Conservation (phyloP, 2,113 vertebrate genomes). For the Hyaena hyaena region DNA sequence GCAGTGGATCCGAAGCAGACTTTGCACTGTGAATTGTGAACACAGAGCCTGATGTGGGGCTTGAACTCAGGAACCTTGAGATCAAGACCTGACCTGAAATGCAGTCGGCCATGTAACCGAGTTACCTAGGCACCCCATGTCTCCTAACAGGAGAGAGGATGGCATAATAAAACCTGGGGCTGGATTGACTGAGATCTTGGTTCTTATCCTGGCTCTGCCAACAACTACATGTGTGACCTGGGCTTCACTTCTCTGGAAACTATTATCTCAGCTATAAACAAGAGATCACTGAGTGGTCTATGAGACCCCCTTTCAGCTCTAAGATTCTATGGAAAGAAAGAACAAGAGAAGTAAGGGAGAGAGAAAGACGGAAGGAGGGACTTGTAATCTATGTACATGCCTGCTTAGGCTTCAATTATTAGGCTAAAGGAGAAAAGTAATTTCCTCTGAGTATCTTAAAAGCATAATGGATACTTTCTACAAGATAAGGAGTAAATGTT, state of each 20-base stretch:
- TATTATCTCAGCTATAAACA: neutral
- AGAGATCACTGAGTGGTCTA: neutral
- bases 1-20: too few relatives aligned
- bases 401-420: neutral
- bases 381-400: neutral
- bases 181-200: neutral
- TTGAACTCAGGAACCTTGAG: too few relatives aligned
- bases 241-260: neutral
- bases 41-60: too few relatives aligned
- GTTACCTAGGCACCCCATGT: too few relatives aligned
- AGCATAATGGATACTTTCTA: neutral
- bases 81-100: too few relatives aligned
- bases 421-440: neutral
- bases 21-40: too few relatives aligned
- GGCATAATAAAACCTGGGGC: neutral
- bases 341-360: neutral
- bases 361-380: neutral
- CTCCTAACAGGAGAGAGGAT: conserved; percentile 41
- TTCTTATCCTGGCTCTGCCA: neutral
- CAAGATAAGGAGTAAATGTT: neutral
- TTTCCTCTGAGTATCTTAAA: neutral
- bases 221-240: neutral
- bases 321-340: neutral
- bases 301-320: neutral
- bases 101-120: too few relatives aligned